Conservation (phyloP, 2,888 invertebrate species). For the Liposcelis brunnea region DNA sequence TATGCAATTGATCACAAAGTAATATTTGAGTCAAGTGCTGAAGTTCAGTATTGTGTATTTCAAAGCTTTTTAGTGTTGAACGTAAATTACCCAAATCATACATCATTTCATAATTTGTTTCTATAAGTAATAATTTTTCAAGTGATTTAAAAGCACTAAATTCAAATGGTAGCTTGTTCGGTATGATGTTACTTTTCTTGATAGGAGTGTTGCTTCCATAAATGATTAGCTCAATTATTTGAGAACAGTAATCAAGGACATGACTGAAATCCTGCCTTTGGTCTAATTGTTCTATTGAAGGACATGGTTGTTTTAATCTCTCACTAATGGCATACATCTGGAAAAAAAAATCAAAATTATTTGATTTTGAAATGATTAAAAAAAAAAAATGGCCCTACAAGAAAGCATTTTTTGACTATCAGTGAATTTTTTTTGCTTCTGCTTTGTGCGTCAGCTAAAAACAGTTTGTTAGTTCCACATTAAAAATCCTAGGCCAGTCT, state of each 20-base stretch:
- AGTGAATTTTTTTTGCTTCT: too few relatives aligned
- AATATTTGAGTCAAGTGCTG: conserved; percentile 58
- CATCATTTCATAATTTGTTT: conserved; percentile 50
- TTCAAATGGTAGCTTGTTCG: conserved; percentile 63
- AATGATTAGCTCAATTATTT: conserved; percentile 49
- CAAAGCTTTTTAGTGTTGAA: conserved; percentile 43
- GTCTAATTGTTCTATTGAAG: conserved; percentile 57
- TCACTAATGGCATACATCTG: conserved; percentile 83
- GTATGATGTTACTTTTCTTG: conserved; percentile 68
- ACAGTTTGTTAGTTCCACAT: not conserved
- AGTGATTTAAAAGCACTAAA: conserved; percentile 67
- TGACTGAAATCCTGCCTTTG: conserved; percentile 79
- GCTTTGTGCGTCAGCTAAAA: too few relatives aligned
- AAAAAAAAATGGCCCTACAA: not conserved
- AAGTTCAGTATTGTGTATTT: conserved; percentile 47
- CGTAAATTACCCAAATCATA: conserved; percentile 41
- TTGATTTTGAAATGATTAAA: conserved; percentile 5
- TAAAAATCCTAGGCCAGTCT: too few relatives aligned
- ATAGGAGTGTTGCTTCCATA: conserved; percentile 47
- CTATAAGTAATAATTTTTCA: conserved; percentile 48
- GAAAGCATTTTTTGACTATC: not conserved
- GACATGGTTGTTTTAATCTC: conserved; percentile 70
- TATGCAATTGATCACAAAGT: conserved; percentile 71
- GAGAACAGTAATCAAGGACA: conserved; percentile 71
- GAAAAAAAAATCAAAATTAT: conserved; percentile 22